Base-by-base conservation (phyloP, 2,888 invertebrate species). In the Uloborus plumipes region DNA sequence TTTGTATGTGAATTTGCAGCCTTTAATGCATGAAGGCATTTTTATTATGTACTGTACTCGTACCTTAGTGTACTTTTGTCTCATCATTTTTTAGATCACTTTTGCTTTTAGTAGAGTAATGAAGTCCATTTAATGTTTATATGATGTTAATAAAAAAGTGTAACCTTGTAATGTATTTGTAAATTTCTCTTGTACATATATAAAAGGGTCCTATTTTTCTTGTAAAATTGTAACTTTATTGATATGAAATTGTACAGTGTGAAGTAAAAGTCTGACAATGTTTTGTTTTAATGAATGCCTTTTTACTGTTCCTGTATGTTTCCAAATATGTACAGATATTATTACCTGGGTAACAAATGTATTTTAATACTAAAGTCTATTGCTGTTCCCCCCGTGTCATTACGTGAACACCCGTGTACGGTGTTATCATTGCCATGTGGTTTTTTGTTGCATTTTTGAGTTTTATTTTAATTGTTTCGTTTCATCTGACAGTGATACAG, bases 91-190 rank as follows among this genome's bases (percentile, higher is more conserved):
- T 75, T 72, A 82, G 76, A 81, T 75, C 70, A 81, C 61, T 53
- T 71, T 77, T 81, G 74, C 58, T 74, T 82, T 72, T 76, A 22
- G 67, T 83, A 83, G 83, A 69, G 62, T 72, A 83, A 50, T 62
- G 67, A 71, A 77, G 83, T 83, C 83, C 83, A 83, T 83, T 83
- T 83, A 83, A 83, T 77, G 83, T 83, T 83, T 83, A 74, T 83
- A 82, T 82, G 82, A 82, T 82, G 82, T 82, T 72, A 82, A 82
- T 82, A 76, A 75, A 47, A 81, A 39, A 59, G 69, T 82, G 72
- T 77, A 72, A 76, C 71, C 83, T 77, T 77, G 82, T 82, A 66
- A 70, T 82, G 72, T 77, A 73, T 77, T 77, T 83, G 83, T 83
- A 83, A 62, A 83, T 67, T 73, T 71, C 65, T 71, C 72, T 76